Conservation (phyloP, 2,888 invertebrate species). For the Holacanthella duospinosa region DNA sequence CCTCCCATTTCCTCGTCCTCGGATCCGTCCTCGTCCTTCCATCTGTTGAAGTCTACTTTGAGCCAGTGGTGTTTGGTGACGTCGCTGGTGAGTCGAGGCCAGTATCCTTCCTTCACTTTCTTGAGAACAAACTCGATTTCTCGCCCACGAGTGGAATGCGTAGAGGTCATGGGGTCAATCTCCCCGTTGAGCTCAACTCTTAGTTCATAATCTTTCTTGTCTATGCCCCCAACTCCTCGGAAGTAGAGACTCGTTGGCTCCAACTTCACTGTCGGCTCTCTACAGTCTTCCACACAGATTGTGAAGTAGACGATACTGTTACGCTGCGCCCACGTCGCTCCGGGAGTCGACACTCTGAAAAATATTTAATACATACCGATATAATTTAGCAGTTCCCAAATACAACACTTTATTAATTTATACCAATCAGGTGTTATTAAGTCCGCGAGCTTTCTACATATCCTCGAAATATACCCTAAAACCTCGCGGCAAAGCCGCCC, state of each 20-base stretch:
- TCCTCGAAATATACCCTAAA: too few relatives aligned
- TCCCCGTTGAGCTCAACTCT: constrained; percentile 72
- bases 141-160: constrained; percentile 45
- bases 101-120: constrained; percentile 62
- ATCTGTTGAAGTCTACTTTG: constrained; percentile 94
- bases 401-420: too few relatives aligned
- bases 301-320: constrained; percentile 71
- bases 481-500: too few relatives aligned
- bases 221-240: constrained; percentile 65
- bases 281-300: constrained; percentile 79
- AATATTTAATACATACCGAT: too few relatives aligned
- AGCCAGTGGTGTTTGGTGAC: constrained; percentile 87
- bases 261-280: constrained; percentile 67
- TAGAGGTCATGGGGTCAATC: constrained; percentile 64
- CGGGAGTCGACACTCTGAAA: constrained; percentile 51
- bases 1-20: constrained; percentile 57
- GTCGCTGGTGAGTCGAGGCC: constrained; percentile 78
- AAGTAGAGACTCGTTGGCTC: constrained; percentile 57
- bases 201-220: constrained; percentile 75
- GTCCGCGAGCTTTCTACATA: too few relatives aligned
- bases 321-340: constrained; percentile 89
- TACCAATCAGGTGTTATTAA: too few relatives aligned
- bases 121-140: constrained; percentile 47
- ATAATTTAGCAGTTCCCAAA: too few relatives aligned
- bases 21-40: constrained; percentile 93